Conservation (phyloP, 2,113 vertebrate species). For the Chaetops frenatus region DNA sequence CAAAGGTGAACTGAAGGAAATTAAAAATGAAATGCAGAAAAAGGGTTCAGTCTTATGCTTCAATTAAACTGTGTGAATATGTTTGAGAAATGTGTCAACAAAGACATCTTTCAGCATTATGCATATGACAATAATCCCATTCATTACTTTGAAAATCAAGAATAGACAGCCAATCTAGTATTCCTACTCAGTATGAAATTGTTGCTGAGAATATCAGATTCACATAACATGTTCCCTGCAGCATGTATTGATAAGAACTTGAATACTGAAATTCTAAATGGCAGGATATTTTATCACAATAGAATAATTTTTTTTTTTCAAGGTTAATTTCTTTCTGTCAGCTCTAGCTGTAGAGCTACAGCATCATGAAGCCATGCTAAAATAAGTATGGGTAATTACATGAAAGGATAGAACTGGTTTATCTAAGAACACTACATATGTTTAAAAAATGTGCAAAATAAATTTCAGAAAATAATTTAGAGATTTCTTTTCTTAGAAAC, state of each 20-base stretch:
- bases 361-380: not conserved
- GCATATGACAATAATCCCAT: not conserved
- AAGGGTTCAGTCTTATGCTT: not conserved
- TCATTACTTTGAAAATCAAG: not conserved
- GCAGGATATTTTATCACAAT: not conserved
- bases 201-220: not conserved
- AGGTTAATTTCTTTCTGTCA: not conserved
- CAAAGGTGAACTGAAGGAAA: not conserved
- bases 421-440: too few relatives aligned
- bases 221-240: not conserved
- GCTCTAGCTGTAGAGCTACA: not conserved
- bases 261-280: not conserved
- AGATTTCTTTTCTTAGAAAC: not conserved
- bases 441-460: not conserved
- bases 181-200: not conserved
- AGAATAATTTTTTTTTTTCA: not conserved
- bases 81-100: not conserved
- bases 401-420: not conserved
- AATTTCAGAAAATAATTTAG: not conserved
- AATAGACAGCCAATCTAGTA: not conserved
- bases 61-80: not conserved
- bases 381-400: not conserved
- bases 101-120: not conserved
- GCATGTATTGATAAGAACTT: not conserved
- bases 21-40: not conserved